Evolutionary conservation across 2,113 vertebrate species (phyloP).

Genomic region (Tricholaema leucomelas): DNA sequence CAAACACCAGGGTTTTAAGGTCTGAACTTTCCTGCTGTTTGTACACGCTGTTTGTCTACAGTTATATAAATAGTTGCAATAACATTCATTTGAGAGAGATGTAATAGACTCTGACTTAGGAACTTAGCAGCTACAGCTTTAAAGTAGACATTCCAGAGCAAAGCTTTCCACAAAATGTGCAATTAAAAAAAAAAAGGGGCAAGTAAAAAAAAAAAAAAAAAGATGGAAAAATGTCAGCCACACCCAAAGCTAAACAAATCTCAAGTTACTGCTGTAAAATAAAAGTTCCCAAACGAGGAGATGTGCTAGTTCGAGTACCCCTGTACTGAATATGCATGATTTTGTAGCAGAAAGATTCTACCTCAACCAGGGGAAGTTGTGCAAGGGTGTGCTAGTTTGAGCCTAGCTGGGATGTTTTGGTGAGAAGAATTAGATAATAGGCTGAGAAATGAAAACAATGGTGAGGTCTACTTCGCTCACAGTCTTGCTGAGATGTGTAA

Average conservation of each 20-base stretch:
- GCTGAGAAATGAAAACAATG: too few relatives aligned
- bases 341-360: too few relatives aligned
- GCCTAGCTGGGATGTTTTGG: too few relatives aligned
- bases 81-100: not conserved
- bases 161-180: conserved; percentile 23
- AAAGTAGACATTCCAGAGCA: conserved; percentile 22
- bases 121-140: not conserved
- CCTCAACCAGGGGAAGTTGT: too few relatives aligned
- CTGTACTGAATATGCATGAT: too few relatives aligned
- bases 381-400: too few relatives aligned
- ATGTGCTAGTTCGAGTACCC: too few relatives aligned
- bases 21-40: not conserved
- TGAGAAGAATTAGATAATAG: too few relatives aligned
- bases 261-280: conserved; percentile 33
- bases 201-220: not conserved
- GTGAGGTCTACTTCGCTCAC: too few relatives aligned
- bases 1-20: not conserved
- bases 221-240: conserved; percentile 27
- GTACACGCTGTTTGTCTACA: not conserved
- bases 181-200: not conserved
- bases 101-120: not conserved
- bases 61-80: conserved; percentile 8
- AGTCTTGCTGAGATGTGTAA: too few relatives aligned
- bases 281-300: conserved; percentile 12
- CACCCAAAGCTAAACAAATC: conserved; percentile 33